phyloP scores from a whole-genome alignment of 1,140 invertebrate genomes.

The Delia radicum region DNA sequence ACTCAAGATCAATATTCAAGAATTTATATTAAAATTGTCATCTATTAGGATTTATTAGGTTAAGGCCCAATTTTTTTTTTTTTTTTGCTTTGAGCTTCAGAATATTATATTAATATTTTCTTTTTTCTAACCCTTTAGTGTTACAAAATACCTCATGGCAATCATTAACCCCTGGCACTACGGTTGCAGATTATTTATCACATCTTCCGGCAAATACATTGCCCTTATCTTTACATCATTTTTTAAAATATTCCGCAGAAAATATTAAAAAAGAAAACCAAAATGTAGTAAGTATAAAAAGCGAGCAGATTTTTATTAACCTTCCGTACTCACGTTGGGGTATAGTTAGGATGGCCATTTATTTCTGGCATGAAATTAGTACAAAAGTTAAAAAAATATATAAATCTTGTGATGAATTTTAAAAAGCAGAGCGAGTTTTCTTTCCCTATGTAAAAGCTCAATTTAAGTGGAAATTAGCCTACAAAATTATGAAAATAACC shows the following conservation, averaged over 20 bases:
- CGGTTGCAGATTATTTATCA: slow-evolving; percentile 80
- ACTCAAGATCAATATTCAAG: too few species aligned
- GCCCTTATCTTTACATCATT: slow-evolving; percentile 77
- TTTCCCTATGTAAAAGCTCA: too few species aligned
- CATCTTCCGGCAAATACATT: slow-evolving; percentile 72
- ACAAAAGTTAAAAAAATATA: background rate
- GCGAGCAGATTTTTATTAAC: too few species aligned
- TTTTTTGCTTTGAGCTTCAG: background rate
- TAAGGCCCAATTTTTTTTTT: too few species aligned
- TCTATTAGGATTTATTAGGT: too few species aligned
- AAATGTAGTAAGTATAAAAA: slow-evolving; percentile 44
- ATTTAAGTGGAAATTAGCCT: too few species aligned
- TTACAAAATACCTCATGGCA: slow-evolving; percentile 65
- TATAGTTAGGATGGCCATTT: too few species aligned
- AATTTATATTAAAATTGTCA: too few species aligned
- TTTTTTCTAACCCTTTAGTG: slow-evolving; percentile 32
- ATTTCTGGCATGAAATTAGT: background rate
- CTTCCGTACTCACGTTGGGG: too few species aligned
- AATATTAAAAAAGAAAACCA: slow-evolving; percentile 71
- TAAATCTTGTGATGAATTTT: background rate
- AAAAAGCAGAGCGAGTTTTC: too few species aligned
- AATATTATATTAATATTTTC: background rate
- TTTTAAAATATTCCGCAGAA: slow-evolving; percentile 79
- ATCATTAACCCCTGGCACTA: slow-evolving; percentile 72
- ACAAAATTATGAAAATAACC: too few species aligned